These are phyloP conservation scores for Microcebus jonahi DNA, from an alignment of 2,113 vertebrate genomes.

Conservation along the genomic window DNA sequence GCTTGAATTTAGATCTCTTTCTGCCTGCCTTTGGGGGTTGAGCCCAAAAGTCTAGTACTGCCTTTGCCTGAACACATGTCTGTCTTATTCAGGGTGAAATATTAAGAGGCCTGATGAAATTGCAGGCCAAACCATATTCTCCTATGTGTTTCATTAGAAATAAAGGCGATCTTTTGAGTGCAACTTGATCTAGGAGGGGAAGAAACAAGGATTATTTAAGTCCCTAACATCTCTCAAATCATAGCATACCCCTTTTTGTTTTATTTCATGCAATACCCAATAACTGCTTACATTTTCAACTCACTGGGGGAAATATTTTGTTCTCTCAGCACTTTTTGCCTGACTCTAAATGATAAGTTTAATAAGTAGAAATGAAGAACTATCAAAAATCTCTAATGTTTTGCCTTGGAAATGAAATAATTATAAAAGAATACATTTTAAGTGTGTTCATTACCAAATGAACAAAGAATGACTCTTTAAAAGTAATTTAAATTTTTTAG, in stretches of 20 bases:
- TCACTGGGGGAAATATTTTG: background rate
- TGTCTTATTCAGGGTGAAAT: background rate
- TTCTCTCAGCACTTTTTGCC: background rate
- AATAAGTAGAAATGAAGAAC: conserved; percentile 37
- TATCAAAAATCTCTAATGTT: background rate
- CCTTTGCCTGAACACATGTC: background rate
- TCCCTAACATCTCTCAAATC: background rate
- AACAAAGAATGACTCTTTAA: background rate
- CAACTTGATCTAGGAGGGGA: background rate
- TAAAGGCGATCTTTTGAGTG: background rate
- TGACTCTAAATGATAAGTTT: conserved; percentile 3
- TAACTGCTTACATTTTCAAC: conserved; percentile 13
- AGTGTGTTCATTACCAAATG: background rate
- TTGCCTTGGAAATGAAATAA: conserved; percentile 26
- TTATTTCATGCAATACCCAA: background rate
- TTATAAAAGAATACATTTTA: conserved; percentile 43
- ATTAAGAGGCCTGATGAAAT: background rate
- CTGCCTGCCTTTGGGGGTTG: background rate
- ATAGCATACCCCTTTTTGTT: background rate
- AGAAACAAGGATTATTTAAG: background rate
- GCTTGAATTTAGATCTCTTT: background rate
- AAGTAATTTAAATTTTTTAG: conserved; percentile 38
- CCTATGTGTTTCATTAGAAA: background rate
- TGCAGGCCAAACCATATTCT: background rate
- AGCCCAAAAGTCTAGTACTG: background rate